Base-by-base conservation (phyloP, 1,140 invertebrate genomes). In the Lepidurus apus region DNA sequence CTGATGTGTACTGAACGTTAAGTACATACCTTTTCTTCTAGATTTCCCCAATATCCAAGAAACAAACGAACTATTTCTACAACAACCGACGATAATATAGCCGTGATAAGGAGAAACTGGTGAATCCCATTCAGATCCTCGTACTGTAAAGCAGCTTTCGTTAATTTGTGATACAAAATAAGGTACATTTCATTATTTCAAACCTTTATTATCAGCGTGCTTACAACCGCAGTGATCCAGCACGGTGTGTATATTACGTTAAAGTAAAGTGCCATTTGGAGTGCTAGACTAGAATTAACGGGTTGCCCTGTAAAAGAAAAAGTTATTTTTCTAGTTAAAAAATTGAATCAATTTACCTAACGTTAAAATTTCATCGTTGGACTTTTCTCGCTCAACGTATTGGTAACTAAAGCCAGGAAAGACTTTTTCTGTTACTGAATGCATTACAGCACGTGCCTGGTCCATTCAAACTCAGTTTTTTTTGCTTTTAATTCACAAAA, bases 21-120 rank as follows among this genome's bases (percentile, higher is more conserved):
- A 13, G 53, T n/a, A 65, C 2, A 6, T 3, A 65, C 53, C 21
- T 65, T 65, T 21, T 65, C 53, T 65, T 65, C 53, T 21, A 65
- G 21, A 17, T 65, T 65, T 65, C 53, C 53, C 53, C 53, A 65
- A 21, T 65, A 65, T 65, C 53, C 53, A 17, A 65, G 53, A 65
- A 65, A 65, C 53, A 65, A 21, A 65, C 53, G 53, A 9, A 65
- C 13, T 1, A 65, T 65, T 65, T 65, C 53, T n/a, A 65, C 13
- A 9, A 65, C n/a, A 65, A 65, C 21, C 1, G 53, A 65, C 13
- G 53, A 13, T 21, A 21, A 7, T 65, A 65, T 65, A n/a, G 53
- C 53, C 1, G 53, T 65, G 21, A 65, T 65, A 21, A 65, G 53
- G 21, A 65, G 53, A 65, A 65, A 65, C 13, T 21, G 17, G 53